phyloP scores from a whole-genome alignment of 2,113 vertebrate species.

The Narcine bancroftii region DNA sequence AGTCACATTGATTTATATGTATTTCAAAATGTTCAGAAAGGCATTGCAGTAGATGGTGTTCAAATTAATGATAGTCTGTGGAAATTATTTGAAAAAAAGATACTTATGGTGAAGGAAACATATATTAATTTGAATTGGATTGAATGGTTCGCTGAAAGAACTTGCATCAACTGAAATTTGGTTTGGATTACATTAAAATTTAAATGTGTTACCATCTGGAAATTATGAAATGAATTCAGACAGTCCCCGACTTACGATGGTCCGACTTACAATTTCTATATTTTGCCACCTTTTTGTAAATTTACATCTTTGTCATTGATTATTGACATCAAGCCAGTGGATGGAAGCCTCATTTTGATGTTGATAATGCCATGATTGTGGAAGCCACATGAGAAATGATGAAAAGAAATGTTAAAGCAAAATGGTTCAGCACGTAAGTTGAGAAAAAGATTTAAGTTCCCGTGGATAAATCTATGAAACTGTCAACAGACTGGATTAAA shows the following conservation, averaged over 20 bases:
- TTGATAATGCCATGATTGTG: not conserved
- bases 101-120: not conserved
- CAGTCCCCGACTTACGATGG: too few relatives aligned
- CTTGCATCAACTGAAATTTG: not conserved
- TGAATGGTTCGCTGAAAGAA: not conserved
- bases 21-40: not conserved
- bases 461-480: constrained; percentile 9
- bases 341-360: not conserved
- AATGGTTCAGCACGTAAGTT: not conserved
- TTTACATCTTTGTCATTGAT: not conserved
- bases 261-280: too few relatives aligned
- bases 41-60: not conserved
- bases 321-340: not conserved
- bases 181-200: not conserved
- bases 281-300: not conserved
- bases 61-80: not conserved
- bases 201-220: not conserved
- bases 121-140: not conserved
- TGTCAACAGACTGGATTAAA: not conserved
- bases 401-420: not conserved
- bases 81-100: not conserved
- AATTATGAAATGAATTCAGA: too few relatives aligned
- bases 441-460: not conserved
- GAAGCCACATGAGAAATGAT: not conserved
- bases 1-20: not conserved